Conservation (phyloP, 2,113 vertebrate species). For the Drymodes brunneopygia region DNA sequence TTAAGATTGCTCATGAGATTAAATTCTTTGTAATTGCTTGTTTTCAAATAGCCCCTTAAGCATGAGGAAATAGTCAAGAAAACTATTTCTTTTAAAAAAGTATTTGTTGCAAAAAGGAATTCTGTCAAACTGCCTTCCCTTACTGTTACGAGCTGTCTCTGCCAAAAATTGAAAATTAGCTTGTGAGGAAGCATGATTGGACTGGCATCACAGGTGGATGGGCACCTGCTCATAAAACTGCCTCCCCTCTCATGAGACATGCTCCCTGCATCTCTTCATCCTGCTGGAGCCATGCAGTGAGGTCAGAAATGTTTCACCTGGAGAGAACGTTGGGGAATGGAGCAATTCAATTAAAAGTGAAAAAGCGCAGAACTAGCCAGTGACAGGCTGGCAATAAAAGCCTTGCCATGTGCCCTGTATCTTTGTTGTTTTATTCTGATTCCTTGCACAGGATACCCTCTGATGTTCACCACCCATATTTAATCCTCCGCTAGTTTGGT, state of each 20-base stretch:
- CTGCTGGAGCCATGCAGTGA: fast-evolving
- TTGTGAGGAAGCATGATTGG: not conserved
- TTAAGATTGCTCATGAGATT: not conserved
- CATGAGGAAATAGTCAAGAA: not conserved
- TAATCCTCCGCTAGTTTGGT: not conserved
- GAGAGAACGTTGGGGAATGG: not conserved
- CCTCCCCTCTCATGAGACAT: not conserved
- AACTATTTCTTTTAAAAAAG: not conserved
- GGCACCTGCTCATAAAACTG: not conserved
- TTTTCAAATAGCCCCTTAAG: not conserved
- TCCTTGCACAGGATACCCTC: not conserved
- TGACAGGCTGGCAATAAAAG: not conserved
- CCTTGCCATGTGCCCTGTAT: not conserved
- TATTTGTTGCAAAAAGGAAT: not conserved
- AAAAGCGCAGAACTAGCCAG: fast-evolving
- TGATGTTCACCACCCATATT: not conserved
- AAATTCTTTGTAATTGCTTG: not conserved
- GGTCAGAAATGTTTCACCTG: not conserved
- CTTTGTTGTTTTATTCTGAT: not conserved
- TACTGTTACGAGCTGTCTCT: not conserved
- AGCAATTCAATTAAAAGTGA: not conserved
- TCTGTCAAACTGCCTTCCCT: not conserved
- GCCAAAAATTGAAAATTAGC: not conserved
- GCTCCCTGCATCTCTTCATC: not conserved
- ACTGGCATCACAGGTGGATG: not conserved